These are phyloP conservation scores for Dorcus parallelipipedus DNA, from an alignment of 2,888 invertebrate genomes.

Conservation along the genomic window DNA sequence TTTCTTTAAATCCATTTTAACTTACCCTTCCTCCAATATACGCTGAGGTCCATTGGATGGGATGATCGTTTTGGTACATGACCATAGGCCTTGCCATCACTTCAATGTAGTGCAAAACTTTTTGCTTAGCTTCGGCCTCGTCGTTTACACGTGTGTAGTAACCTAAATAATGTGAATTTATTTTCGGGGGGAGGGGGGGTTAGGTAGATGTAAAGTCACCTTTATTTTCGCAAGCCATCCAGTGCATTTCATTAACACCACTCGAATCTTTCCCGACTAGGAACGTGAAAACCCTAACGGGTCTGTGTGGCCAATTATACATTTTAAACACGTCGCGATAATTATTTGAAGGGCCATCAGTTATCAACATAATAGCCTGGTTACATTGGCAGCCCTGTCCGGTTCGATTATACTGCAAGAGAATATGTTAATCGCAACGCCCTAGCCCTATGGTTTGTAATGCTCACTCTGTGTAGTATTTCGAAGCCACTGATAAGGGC, in stretches of 20 bases:
- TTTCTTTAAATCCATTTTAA: background rate
- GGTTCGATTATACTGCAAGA: slow-evolving; percentile 71
- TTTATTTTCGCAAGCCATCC: slow-evolving; percentile 97
- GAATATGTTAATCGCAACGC: background rate
- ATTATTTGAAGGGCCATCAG: slow-evolving; percentile 81
- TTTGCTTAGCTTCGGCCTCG: slow-evolving; percentile 82
- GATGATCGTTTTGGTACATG: slow-evolving; percentile 86
- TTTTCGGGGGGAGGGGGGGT: too few relatives aligned
- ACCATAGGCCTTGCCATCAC: slow-evolving; percentile 96
- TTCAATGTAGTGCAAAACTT: slow-evolving; percentile 91
- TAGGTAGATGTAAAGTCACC: slow-evolving; percentile 54
- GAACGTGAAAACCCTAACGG: slow-evolving; percentile 95
- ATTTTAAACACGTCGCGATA: slow-evolving; percentile 62
- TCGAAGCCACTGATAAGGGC: slow-evolving; percentile 92
- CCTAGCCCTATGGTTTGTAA: background rate
- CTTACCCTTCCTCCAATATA: slow-evolving; percentile 80
- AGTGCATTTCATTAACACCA: slow-evolving; percentile 79
- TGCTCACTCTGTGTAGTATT: slow-evolving; percentile 82
- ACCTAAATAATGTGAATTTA: slow-evolving; percentile 53
- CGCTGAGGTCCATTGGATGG: slow-evolving; percentile 93
- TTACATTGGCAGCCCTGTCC: slow-evolving; percentile 91
- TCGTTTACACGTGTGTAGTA: slow-evolving; percentile 88
- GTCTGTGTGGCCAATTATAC: slow-evolving; percentile 92
- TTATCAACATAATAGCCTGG: slow-evolving; percentile 96
- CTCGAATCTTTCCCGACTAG: slow-evolving; percentile 91